Conservation (phyloP, 2,888 invertebrate species). For the Julus scandinavius region DNA sequence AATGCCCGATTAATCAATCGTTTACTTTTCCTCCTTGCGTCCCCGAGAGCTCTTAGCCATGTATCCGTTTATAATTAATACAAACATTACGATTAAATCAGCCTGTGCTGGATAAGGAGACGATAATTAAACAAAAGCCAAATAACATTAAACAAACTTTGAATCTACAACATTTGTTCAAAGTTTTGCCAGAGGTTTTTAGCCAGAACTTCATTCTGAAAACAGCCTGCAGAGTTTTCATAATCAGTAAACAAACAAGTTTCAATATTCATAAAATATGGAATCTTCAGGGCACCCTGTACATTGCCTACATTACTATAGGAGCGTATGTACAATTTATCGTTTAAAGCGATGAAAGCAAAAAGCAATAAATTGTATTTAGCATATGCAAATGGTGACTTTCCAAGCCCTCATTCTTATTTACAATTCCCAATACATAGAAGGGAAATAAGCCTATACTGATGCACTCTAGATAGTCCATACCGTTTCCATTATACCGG, state of each 20-base stretch:
- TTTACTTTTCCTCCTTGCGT: neutral
- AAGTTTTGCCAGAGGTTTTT: neutral
- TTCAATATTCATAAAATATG: too few relatives aligned
- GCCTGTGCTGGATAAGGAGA: neutral
- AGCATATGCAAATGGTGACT: constrained; percentile 13
- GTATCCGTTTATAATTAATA: constrained; percentile 38
- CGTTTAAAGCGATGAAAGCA: neutral
- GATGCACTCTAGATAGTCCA: constrained; percentile 16
- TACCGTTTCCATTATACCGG: neutral
- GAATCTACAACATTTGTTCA: neutral
- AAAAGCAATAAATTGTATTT: neutral
- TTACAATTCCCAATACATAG: neutral
- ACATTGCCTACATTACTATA: neutral
- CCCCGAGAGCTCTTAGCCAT: neutral
- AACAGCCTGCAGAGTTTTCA: too few relatives aligned
- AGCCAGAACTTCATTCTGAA: too few relatives aligned
- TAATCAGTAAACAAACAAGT: too few relatives aligned
- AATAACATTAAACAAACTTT: neutral
- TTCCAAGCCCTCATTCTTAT: neutral
- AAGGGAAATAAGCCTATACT: neutral
- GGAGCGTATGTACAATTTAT: neutral
- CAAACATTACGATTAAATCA: constrained; percentile 13
- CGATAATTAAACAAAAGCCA: neutral
- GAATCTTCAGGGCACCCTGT: neutral
- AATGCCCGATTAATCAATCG: constrained; percentile 34